phyloP scores from a whole-genome alignment of 1,140 invertebrate genomes.

The Halesus radiatus region DNA sequence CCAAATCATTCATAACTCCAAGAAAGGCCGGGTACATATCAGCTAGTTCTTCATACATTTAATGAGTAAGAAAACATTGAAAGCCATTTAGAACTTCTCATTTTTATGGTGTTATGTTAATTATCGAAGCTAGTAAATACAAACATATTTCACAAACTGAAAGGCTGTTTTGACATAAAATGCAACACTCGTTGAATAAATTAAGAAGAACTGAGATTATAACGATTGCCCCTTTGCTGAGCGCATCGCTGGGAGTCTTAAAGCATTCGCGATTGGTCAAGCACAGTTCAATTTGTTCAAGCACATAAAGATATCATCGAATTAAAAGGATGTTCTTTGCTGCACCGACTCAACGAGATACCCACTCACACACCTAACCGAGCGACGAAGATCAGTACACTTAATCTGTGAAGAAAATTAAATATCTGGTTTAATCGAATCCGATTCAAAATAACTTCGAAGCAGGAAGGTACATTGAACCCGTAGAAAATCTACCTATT shows the following conservation, averaged over 20 bases:
- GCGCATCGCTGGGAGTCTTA: neutral
- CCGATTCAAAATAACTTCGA: too few relatives aligned
- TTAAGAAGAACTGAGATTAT: neutral
- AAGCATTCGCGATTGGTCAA: slow-evolving; percentile 2
- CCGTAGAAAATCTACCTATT: too few relatives aligned
- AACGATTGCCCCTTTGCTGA: neutral
- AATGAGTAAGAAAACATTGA: too few relatives aligned
- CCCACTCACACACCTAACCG: neutral
- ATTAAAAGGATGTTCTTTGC: slow-evolving; percentile 17
- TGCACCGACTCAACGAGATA: neutral
- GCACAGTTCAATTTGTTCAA: slow-evolving; percentile 6
- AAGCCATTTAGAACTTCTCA: too few relatives aligned
- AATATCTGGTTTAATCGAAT: too few relatives aligned
- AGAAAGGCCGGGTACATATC: too few relatives aligned
- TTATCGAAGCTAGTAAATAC: neutral
- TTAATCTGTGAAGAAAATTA: too few relatives aligned
- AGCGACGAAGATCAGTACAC: neutral
- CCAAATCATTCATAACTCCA: too few relatives aligned
- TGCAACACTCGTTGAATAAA: neutral
- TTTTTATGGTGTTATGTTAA: neutral
- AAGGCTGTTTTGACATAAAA: neutral
- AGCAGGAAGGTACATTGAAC: too few relatives aligned
- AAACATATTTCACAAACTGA: too few relatives aligned
- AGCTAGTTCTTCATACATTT: too few relatives aligned
- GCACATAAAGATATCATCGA: slow-evolving; percentile 11